Conservation (phyloP, 92 coral and sea anemone genomes). For the Pocillopora grandis region DNA sequence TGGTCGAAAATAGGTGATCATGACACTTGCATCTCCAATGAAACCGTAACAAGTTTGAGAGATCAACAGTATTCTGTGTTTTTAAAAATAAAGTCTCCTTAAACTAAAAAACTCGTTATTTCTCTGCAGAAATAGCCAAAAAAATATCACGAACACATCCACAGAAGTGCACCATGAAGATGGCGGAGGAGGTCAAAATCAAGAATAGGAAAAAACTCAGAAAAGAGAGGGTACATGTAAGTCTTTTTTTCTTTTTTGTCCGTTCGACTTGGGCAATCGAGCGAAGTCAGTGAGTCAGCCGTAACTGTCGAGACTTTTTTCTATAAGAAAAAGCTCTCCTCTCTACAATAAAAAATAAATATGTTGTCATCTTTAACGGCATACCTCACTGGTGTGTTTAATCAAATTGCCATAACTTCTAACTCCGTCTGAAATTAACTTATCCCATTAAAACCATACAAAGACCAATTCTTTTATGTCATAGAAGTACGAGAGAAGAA, state of each 20-base stretch:
- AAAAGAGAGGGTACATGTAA: not conserved
- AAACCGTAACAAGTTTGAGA: too few species aligned
- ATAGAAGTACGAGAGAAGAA: constrained; percentile 38
- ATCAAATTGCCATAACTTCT: not conserved
- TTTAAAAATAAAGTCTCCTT: too few species aligned
- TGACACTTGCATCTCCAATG: too few species aligned
- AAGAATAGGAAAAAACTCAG: not conserved
- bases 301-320: too few species aligned
- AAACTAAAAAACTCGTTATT: not conserved
- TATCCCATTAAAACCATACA: not conserved
- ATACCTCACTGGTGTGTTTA: not conserved
- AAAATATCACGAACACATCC: not conserved
- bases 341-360: too few species aligned
- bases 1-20: too few species aligned
- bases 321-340: too few species aligned
- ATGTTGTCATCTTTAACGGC: too few species aligned
- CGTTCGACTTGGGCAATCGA: too few species aligned
- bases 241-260: too few species aligned
- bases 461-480: not conserved
- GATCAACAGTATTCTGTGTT: too few species aligned
- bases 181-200: not conserved
- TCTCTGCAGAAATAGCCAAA: constrained; percentile 5
- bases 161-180: not conserved
- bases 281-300: too few species aligned
- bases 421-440: not conserved